Conservation (phyloP, 2,113 vertebrate genomes). For the Psephotus haematonotus region DNA sequence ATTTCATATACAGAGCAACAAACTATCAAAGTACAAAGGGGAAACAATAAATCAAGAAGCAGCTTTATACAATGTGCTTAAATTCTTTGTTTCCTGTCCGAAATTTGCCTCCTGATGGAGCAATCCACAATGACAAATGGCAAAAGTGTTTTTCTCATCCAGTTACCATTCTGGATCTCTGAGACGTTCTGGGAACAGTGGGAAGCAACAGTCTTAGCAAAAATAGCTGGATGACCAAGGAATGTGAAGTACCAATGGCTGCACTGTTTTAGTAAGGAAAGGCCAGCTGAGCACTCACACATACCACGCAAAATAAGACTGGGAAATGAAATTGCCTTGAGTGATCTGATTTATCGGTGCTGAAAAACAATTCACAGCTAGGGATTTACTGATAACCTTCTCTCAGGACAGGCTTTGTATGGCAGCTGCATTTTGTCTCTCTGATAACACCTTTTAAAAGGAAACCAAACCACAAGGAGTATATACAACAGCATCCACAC, state of each 20-base stretch:
- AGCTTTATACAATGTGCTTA: background rate
- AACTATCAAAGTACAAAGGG: background rate
- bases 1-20: background rate
- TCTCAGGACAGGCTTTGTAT: background rate
- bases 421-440: background rate
- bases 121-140: background rate
- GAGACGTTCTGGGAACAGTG: background rate
- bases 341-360: background rate
- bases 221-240: background rate
- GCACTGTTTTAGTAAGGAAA: background rate
- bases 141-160: background rate
- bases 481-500: background rate
- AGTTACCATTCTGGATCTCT: background rate
- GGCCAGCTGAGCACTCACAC: background rate
- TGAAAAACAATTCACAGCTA: background rate
- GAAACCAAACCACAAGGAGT: background rate
- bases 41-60: background rate
- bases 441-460: background rate
- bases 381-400: background rate
- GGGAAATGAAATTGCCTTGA: background rate
- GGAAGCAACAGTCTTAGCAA: background rate
- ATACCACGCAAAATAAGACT: accelerated
- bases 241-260: background rate
- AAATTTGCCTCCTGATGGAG: background rate
- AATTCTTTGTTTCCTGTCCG: background rate